These are phyloP conservation scores for Drosophila mulleri DNA, from an alignment of 2,888 invertebrate genomes.

Conservation along the genomic window DNA sequence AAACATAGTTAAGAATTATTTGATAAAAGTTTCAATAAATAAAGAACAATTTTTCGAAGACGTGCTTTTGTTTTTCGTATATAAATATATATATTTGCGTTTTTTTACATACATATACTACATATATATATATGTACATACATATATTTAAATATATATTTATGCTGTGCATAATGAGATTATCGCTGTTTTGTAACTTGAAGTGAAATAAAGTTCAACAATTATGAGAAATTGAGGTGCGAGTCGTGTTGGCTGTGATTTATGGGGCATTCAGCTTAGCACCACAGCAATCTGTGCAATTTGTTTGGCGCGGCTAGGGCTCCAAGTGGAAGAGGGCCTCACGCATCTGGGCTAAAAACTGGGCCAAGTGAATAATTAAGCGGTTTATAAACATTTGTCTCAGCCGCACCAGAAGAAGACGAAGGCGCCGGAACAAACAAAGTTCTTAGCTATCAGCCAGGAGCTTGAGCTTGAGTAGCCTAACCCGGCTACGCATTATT, in stretches of 20 bases:
- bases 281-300: conserved; percentile 77
- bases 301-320: conserved; percentile 66
- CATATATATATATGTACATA: too few species aligned
- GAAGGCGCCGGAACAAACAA: conserved; percentile 50
- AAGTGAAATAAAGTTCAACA: conserved; percentile 11
- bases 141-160: neutral
- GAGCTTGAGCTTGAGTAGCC: conserved; percentile 28
- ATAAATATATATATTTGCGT: too few species aligned
- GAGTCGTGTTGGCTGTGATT: conserved; percentile 55
- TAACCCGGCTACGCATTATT: conserved; percentile 59
- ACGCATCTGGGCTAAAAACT: conserved; percentile 58
- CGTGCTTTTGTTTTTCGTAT: too few species aligned
- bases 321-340: conserved; percentile 29
- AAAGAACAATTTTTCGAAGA: too few species aligned
- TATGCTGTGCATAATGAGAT: neutral
- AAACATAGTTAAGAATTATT: neutral
- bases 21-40: too few species aligned
- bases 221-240: conserved; percentile 37
- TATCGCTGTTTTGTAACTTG: neutral
- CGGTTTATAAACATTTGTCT: conserved; percentile 81
- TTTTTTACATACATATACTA: too few species aligned
- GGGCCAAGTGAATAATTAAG: conserved; percentile 81
- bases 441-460: conserved; percentile 36
- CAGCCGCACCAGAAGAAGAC: conserved; percentile 46
- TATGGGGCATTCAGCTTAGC: conserved; percentile 70